These are phyloP conservation scores for Adela reaumurella DNA, from an alignment of 2,888 invertebrate species.

Conservation along the genomic window DNA sequence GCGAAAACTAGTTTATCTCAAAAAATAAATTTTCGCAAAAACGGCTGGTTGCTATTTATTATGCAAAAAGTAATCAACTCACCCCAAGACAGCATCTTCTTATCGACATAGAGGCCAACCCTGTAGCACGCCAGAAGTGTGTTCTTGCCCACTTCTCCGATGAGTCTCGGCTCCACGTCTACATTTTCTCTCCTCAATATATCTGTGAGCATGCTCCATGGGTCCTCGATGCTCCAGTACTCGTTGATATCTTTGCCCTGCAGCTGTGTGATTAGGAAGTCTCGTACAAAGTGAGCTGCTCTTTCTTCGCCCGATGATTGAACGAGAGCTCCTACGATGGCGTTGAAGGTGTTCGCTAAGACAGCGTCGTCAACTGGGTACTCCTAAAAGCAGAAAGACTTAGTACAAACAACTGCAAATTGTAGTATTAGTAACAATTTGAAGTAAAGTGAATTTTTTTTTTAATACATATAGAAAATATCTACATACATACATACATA, in stretches of 20 bases:
- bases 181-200: constrained; percentile 54
- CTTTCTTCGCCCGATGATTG: constrained; percentile 62
- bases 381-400: constrained; percentile 56
- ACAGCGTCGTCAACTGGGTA: constrained; percentile 64
- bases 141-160: constrained; percentile 72
- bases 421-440: background rate
- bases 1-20: background rate
- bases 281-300: constrained; percentile 76
- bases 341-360: constrained; percentile 71
- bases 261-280: constrained; percentile 81
- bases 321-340: constrained; percentile 74
- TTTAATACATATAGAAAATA: constrained; percentile 1
- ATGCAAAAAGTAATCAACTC: too few species aligned
- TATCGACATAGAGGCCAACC: constrained; percentile 84
- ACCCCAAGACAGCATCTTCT: constrained; percentile 80
- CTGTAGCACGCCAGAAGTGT: constrained; percentile 82
- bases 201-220: constrained; percentile 65
- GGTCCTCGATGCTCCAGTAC: constrained; percentile 77
- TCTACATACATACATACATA: constrained; percentile 2
- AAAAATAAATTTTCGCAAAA: background rate
- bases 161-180: constrained; percentile 73
- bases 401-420: too few species aligned
- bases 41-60: too few species aligned
- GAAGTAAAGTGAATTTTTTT: constrained; percentile 10
- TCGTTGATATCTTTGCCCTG: constrained; percentile 83